Conservation (phyloP, 2,797 vertebrate genomes). For the Leucoraja ocellata region DNA sequence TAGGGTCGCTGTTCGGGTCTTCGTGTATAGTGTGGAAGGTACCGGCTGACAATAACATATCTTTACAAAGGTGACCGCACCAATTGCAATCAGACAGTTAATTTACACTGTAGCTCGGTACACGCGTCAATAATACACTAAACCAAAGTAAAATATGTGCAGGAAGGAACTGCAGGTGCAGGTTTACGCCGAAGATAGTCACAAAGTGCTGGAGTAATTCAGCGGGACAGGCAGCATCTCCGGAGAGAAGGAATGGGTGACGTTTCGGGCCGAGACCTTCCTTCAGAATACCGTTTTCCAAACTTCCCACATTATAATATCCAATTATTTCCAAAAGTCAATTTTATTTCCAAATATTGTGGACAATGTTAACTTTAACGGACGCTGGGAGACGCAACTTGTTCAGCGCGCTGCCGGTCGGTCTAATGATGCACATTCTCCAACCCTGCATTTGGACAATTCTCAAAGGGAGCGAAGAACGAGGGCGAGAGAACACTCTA, state of each 20-base stretch:
- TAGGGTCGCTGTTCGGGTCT: neutral
- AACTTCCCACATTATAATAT: neutral
- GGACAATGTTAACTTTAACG: neutral
- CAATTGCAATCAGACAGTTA: neutral
- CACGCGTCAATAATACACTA: too few relatives aligned
- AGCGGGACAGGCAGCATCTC: too few relatives aligned
- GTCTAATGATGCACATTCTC: constrained; percentile 4
- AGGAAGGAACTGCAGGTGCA: too few relatives aligned
- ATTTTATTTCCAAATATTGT: neutral
- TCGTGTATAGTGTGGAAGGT: neutral
- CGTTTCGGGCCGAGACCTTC: neutral
- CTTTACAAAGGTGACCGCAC: neutral
- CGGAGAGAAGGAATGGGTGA: too few relatives aligned
- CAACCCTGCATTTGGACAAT: neutral
- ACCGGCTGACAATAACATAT: neutral
- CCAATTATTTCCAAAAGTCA: neutral
- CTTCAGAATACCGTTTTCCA: neutral
- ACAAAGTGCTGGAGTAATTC: too few relatives aligned
- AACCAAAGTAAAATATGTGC: too few relatives aligned
- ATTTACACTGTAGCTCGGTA: neutral
- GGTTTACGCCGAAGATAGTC: too few relatives aligned
- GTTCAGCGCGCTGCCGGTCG: neutral
- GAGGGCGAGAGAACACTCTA: neutral
- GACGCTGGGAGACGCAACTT: neutral
- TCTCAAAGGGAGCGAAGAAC: neutral